Conservation (phyloP, 2,888 invertebrate species). For the Epistrophe grossulariae region DNA sequence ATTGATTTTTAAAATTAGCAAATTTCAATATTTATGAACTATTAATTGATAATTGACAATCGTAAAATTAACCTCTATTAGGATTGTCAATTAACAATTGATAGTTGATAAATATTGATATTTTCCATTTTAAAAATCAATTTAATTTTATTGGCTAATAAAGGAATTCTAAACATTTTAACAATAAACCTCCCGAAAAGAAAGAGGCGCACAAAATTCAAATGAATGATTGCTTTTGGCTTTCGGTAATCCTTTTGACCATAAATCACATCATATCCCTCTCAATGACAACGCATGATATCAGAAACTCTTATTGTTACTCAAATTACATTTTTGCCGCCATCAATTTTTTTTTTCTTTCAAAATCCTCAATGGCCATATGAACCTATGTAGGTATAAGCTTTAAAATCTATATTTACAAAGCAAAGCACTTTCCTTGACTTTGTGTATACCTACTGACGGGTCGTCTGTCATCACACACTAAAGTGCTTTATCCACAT, state of each 20-base stretch:
- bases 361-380: neutral
- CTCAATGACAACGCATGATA: slow-evolving; percentile 8
- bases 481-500: slow-evolving; percentile 27
- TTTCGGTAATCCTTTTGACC: neutral
- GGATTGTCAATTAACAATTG: no score
- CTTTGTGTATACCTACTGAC: neutral
- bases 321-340: slow-evolving; percentile 21
- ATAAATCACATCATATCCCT: slow-evolving; percentile 16
- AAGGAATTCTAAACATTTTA: no score
- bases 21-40: no score
- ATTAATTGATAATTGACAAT: no score
- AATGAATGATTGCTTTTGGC: neutral
- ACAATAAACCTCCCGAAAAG: no score
- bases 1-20: no score
- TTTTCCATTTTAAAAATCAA: no score
- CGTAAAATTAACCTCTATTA: no score
- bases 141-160: no score
- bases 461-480: neutral
- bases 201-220: no score
- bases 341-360: neutral
- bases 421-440: neutral
- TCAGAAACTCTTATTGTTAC: neutral
- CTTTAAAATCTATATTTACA: slow-evolving; percentile 16
- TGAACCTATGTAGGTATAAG: neutral
- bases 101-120: no score